These are phyloP conservation scores for Noctilio leporinus DNA, from an alignment of 2,113 vertebrate species.

Conservation along the genomic window DNA sequence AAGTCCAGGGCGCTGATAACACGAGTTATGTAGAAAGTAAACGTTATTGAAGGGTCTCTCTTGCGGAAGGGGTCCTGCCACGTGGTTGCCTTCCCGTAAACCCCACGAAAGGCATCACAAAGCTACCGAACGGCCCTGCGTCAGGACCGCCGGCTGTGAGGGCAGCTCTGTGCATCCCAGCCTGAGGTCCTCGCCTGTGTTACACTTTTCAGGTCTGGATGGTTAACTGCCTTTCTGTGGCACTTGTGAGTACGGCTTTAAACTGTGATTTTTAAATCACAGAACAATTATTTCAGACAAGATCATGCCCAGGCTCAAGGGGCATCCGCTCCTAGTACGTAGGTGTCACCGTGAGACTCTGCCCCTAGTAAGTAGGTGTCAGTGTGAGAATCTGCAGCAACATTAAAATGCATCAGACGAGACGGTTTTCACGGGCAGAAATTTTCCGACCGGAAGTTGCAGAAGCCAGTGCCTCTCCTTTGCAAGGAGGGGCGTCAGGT, in stretches of 20 bases:
- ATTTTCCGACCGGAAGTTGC: too few relatives aligned
- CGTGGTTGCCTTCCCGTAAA: background rate
- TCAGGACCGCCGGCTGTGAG: too few relatives aligned
- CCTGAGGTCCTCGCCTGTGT: too few relatives aligned
- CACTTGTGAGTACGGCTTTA: background rate
- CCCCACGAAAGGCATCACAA: background rate
- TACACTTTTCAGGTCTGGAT: too few relatives aligned
- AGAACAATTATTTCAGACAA: background rate
- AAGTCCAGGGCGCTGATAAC: background rate
- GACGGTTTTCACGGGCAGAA: background rate
- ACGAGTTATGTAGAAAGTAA: background rate
- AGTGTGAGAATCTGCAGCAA: background rate
- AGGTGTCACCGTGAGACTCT: background rate
- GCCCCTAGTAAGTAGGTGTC: background rate
- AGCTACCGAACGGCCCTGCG: too few relatives aligned
- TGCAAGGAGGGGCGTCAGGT: too few relatives aligned
- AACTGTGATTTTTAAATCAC: background rate
- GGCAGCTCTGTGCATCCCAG: too few relatives aligned
- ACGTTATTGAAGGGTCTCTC: background rate
- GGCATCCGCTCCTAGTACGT: too few relatives aligned
- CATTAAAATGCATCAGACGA: background rate
- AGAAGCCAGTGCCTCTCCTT: too few relatives aligned
- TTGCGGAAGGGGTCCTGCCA: background rate
- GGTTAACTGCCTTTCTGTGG: background rate
- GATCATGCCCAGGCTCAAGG: too few relatives aligned